Base-by-base conservation (phyloP, 1,140 invertebrate genomes). In the Monochamus saltuarius region DNA sequence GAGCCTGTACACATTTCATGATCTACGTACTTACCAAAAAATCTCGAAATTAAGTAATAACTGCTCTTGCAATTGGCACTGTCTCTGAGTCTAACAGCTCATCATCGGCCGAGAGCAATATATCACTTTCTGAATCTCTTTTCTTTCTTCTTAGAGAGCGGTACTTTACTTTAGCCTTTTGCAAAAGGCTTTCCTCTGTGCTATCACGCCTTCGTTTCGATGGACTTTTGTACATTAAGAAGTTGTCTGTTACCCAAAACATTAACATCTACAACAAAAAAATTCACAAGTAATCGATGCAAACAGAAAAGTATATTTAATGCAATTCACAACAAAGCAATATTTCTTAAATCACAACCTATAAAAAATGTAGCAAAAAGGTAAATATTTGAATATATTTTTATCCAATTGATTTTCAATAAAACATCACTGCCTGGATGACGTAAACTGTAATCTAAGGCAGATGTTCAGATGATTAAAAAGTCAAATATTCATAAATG, bases 201-300 rank as follows among this genome's bases (percentile, higher is more conserved):
- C 72, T 76, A 14, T 59, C 57, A 36, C 71, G 49, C 36, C 63
- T 62, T 10, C 60, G 50, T 34, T 52, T 63, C 19, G 37, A 55
- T 7, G 62, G 62, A 50, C 69, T 67, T 63, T 67, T 69, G 65
- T 79, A 78, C 87, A 90, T 91, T 19, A 91, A 77, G 77, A 91
- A 90, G 75, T 91, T 90, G 72, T 91, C 89, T 1, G 89, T 89
- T 50, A 91, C 87, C 89, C 89, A 91, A 78, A 91, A 91, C 82
- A 91, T 89, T 67, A 91, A 80, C 59, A 87, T 88, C 89, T 91
- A 79, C 55, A 84, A 80, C 22, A 29, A 29, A 29, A 29, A 29
- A 6, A 6, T 29, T 29, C 22, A 29, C 2, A 6, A 29, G 22
- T 29, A 29, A 29, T 29, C 2, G 14, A 46, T 46, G 14, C 16